These are phyloP conservation scores for Lepilemur septentrionalis DNA, from an alignment of 2,797 vertebrate genomes.

Conservation along the genomic window DNA sequence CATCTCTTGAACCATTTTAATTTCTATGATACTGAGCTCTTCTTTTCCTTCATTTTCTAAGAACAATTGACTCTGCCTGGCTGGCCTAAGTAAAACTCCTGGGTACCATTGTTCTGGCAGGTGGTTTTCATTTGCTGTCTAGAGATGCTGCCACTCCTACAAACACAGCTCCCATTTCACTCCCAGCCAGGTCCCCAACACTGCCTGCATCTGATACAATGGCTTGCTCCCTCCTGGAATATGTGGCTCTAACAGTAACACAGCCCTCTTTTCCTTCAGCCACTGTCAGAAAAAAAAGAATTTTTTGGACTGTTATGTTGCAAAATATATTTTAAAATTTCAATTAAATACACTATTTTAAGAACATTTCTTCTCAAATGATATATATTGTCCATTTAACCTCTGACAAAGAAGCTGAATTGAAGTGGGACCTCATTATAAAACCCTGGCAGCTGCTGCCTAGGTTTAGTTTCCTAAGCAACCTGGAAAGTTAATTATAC, in stretches of 20 bases:
- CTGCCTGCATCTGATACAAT: not conserved
- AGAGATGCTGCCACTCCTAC: constrained; percentile 31
- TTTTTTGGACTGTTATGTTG: not conserved
- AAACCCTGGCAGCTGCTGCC: constrained; percentile 46
- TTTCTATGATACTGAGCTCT: not conserved
- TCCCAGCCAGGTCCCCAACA: not conserved
- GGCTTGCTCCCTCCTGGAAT: not conserved
- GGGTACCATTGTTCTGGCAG: constrained; percentile 37
- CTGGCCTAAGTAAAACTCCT: constrained; percentile 12
- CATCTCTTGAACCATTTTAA: constrained; percentile 23
- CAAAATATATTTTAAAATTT: not conserved
- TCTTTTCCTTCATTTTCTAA: constrained; percentile 23
- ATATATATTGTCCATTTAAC: constrained; percentile 15
- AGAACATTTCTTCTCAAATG: not conserved
- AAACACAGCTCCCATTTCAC: not conserved
- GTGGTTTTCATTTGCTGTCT: constrained; percentile 49
- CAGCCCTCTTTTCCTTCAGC: not conserved
- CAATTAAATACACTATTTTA: not conserved
- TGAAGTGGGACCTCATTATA: constrained; percentile 23
- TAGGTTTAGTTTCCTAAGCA: constrained; percentile 68
- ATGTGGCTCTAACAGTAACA: not conserved
- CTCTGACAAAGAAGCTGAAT: constrained; percentile 52
- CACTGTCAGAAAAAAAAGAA: not conserved
- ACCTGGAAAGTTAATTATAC: constrained; percentile 65
- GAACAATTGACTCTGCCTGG: constrained; percentile 27